Conservation (phyloP, 2,888 invertebrate species). For the Monoplex corrugatus region DNA sequence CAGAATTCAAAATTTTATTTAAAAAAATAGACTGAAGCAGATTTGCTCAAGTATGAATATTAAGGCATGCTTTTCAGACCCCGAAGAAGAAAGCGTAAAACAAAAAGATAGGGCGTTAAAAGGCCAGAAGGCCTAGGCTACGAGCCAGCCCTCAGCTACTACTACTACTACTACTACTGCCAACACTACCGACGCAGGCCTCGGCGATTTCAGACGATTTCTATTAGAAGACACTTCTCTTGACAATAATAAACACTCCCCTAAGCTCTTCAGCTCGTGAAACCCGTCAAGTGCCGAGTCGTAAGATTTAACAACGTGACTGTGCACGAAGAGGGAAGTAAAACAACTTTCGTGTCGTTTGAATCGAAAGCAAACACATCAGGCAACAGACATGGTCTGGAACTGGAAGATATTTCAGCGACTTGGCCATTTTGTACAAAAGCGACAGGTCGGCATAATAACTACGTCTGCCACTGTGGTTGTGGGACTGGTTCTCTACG, state of each 20-base stretch:
- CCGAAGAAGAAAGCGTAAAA: no score
- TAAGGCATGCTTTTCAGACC: no score
- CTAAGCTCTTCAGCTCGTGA: not conserved
- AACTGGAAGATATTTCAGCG: constrained; percentile 11
- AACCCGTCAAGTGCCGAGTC: not conserved
- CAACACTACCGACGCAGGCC: no score
- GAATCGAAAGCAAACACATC: not conserved
- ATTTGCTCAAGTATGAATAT: no score
- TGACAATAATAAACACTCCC: constrained; percentile 13
- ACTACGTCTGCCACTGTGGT: constrained; percentile 59
- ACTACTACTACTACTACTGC: no score
- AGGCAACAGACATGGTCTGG: constrained; percentile 16
- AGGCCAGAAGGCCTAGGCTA: no score
- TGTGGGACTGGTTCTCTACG: constrained; percentile 62
- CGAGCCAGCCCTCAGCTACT: no score
- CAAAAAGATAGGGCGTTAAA: no score
- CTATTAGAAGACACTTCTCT: not conserved
- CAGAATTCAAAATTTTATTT: no score
- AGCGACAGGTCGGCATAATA: not conserved
- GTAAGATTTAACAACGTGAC: constrained; percentile 11
- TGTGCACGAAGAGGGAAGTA: not conserved
- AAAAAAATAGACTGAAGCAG: no score
- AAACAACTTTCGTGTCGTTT: not conserved
- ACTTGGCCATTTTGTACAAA: constrained; percentile 50
- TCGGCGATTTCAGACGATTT: not conserved